Conservation (phyloP, 1,140 invertebrate genomes). For the Zaprionus ghesquierei region DNA sequence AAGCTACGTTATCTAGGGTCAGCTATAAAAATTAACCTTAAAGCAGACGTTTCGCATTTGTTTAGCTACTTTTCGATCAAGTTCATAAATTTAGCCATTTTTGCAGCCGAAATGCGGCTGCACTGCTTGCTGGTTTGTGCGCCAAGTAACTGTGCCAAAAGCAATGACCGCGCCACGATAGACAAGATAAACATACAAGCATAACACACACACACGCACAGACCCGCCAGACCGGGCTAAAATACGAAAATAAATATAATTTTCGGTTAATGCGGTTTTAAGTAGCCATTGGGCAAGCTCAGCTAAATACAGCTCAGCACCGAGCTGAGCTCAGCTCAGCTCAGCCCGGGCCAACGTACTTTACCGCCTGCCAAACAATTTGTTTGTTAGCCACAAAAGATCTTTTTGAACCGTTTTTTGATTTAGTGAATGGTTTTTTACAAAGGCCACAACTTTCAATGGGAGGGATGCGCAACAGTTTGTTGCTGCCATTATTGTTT, state of each 20-base stretch:
- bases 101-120: background rate
- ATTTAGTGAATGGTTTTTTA: constrained; percentile 5
- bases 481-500: background rate
- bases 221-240: constrained; percentile 8
- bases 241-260: constrained; percentile 26
- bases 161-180: constrained; percentile 55
- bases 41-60: background rate
- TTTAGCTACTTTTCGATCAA: background rate
- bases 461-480: constrained; percentile 51
- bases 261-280: constrained; percentile 65
- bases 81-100: background rate
- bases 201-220: constrained; percentile 7
- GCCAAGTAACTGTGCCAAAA: constrained; percentile 67
- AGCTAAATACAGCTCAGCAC: background rate
- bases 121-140: constrained; percentile 1
- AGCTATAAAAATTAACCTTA: background rate
- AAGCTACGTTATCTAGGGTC: background rate
- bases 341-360: constrained; percentile 20
- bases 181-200: constrained; percentile 48
- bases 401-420: constrained; percentile 15
- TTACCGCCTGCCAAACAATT: constrained; percentile 33
- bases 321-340: background rate
- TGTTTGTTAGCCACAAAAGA: constrained; percentile 20
- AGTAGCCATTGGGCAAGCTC: constrained; percentile 43
- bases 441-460: constrained; percentile 1